Percentiles rank a stretch among this genome's conserved stretches.
Evolutionary conservation across 2,797 vertebrate genomes (phyloP).

Genomic region (Notolepis coatsorum): DNA sequence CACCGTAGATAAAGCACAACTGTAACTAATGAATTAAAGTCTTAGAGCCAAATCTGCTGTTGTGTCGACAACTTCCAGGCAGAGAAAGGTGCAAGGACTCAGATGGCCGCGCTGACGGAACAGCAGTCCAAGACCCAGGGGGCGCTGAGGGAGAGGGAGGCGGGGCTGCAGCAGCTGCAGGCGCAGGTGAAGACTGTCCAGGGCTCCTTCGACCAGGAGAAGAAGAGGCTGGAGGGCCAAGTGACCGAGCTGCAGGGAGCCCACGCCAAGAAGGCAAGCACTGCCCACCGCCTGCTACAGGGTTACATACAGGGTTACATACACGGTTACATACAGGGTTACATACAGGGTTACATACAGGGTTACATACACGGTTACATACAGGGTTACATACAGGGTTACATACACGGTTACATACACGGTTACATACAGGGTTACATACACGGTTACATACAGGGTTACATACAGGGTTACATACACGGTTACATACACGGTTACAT

Average conservation of each 20-base stretch:
- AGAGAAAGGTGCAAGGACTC: slow-evolving; percentile 84
- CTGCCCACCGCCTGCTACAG: slow-evolving; percentile 6
- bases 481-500: too few species aligned
- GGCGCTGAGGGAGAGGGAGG: slow-evolving; percentile 87
- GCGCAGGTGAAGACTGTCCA: slow-evolving; percentile 83
- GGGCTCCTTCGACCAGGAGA: slow-evolving; percentile 84
- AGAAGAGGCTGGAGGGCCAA: slow-evolving; percentile 82
- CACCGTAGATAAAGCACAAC: background rate
- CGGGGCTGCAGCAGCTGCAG: slow-evolving; percentile 82
- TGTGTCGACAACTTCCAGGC: slow-evolving; percentile 69
- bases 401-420: background rate
- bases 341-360: too few species aligned
- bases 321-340: too few species aligned
- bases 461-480: too few species aligned
- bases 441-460: too few species aligned
- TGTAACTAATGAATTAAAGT: slow-evolving; percentile 1
- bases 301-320: background rate
- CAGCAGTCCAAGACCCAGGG: slow-evolving; percentile 83
- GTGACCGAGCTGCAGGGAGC: slow-evolving; percentile 83
- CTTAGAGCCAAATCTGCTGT: background rate
- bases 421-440: background rate
- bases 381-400: too few species aligned
- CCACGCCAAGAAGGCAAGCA: slow-evolving; percentile 84
- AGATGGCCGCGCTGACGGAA: slow-evolving; percentile 79
- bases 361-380: too few species aligned